phyloP scores from a whole-genome alignment of 2,888 invertebrate genomes.

The Danaus chrysippus region DNA sequence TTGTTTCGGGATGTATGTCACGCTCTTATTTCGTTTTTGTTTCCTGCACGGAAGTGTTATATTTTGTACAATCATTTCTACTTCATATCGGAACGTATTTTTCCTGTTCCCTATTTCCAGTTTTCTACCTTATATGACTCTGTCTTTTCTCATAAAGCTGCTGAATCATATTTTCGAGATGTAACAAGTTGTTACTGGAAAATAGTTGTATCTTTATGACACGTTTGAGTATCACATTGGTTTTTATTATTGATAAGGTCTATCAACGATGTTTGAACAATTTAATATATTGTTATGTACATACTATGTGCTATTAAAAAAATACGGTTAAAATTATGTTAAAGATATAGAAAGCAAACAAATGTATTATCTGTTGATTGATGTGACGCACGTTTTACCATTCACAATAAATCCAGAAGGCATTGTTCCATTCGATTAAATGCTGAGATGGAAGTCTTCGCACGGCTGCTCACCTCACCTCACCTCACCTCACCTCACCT shows the following conservation, averaged over 20 bases:
- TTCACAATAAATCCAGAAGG: background rate
- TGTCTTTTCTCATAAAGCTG: too few relatives aligned
- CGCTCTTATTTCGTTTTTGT: background rate
- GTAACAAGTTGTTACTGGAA: too few relatives aligned
- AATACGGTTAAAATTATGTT: background rate
- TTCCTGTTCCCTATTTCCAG: background rate
- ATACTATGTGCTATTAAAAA: too few relatives aligned
- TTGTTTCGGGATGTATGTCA: background rate
- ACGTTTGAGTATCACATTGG: too few relatives aligned
- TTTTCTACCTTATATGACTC: too few relatives aligned
- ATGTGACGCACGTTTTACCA: background rate
- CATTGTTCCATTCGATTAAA: background rate
- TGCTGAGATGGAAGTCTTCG: background rate
- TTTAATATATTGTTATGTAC: too few relatives aligned
- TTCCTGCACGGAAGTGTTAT: background rate
- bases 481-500: background rate
- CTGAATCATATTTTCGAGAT: too few relatives aligned
- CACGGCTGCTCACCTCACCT: background rate
- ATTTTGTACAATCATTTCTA: conserved; percentile 1
- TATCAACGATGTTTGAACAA: too few relatives aligned
- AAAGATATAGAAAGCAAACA: background rate
- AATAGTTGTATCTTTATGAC: too few relatives aligned
- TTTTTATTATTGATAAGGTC: too few relatives aligned
- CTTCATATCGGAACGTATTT: conserved; percentile 6
- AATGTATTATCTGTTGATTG: background rate